phyloP scores from a whole-genome alignment of 2,797 vertebrate species.

The Sus cebifrons region DNA sequence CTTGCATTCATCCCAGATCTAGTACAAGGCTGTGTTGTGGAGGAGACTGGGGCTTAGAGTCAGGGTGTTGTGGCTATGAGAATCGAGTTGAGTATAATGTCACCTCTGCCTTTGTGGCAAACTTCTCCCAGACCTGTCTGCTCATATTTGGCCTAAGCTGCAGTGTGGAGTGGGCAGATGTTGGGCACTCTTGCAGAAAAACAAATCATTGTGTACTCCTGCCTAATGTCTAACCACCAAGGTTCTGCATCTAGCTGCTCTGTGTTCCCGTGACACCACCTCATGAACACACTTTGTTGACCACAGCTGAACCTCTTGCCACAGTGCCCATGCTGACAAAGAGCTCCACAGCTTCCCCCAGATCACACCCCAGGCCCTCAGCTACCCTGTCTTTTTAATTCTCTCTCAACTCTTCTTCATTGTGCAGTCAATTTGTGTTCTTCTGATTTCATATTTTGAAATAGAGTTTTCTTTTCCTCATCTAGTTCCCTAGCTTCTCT shows the following conservation, averaged over 20 bases:
- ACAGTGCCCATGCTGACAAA: neutral
- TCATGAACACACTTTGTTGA: neutral
- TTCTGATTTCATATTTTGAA: neutral
- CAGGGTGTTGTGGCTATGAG: neutral
- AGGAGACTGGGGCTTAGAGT: neutral
- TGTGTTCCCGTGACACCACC: neutral
- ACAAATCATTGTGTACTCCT: neutral
- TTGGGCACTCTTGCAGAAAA: neutral
- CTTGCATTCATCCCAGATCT: neutral
- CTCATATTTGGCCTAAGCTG: neutral
- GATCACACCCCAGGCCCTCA: neutral
- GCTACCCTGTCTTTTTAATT: neutral
- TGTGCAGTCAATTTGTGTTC: neutral
- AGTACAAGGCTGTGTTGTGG: neutral
- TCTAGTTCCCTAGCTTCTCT: neutral
- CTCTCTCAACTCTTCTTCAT: neutral
- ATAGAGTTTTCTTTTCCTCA: neutral
- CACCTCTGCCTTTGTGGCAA: too few relatives aligned
- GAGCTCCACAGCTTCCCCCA: neutral
- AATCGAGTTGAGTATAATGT: neutral
- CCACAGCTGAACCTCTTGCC: neutral
- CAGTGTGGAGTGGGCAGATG: neutral
- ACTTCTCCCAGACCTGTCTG: neutral
- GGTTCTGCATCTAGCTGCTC: neutral
- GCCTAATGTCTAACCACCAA: neutral